Percentiles rank a stretch among this genome's conserved stretches.
Conservation (phyloP, 2,113 vertebrate species). For the Lamprologus ornatipinnis region DNA sequence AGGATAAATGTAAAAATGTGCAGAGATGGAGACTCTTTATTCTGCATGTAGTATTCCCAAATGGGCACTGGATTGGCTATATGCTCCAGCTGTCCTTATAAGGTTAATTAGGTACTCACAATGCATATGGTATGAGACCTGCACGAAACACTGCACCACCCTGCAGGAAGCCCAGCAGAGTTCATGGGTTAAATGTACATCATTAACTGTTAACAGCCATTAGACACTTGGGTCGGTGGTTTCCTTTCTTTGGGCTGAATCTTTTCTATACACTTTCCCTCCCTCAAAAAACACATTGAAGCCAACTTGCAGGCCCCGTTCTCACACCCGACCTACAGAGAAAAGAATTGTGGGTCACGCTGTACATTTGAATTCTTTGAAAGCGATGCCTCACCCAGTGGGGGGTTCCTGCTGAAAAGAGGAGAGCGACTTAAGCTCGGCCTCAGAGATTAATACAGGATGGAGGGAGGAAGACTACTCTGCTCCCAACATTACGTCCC, state of each 20-base stretch:
- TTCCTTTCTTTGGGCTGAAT: neutral
- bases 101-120: slow-evolving; percentile 5
- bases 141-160: neutral
- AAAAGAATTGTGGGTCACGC: slow-evolving; percentile 2
- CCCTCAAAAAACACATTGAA: neutral
- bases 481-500: slow-evolving; percentile 26
- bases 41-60: neutral
- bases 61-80: neutral
- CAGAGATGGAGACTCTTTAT: neutral
- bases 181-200: slow-evolving; percentile 2
- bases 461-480: slow-evolving; percentile 27
- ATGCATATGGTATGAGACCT: neutral
- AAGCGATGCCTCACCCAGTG: slow-evolving; percentile 52
- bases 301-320: slow-evolving; percentile 9
- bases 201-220: neutral
- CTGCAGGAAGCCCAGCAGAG: neutral
- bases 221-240: neutral
- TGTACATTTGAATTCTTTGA: slow-evolving; percentile 45
- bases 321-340: slow-evolving; percentile 31
- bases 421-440: neutral
- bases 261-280: neutral
- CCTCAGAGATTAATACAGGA: slow-evolving; percentile 34
- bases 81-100: slow-evolving; percentile 2
- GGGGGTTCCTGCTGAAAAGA: slow-evolving; percentile 61
- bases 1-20: neutral